These are phyloP conservation scores for Drosophila dunni DNA, from an alignment of 1,140 invertebrate genomes.

Conservation along the genomic window DNA sequence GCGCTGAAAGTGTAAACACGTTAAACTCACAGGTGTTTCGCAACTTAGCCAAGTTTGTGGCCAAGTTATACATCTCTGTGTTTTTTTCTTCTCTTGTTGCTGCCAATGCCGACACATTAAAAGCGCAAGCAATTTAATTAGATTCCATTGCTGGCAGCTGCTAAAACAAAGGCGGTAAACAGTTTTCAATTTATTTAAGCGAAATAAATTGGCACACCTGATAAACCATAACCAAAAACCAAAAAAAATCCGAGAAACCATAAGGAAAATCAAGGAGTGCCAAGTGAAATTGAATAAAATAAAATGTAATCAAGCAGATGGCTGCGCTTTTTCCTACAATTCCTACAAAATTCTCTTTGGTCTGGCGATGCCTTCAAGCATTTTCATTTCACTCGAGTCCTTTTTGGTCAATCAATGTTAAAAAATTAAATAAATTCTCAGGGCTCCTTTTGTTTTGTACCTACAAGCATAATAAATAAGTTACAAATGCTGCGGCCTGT, in stretches of 20 bases:
- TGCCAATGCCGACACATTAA: slow-evolving; percentile 37
- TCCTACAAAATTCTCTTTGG: slow-evolving; percentile 15
- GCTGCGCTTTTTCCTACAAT: slow-evolving; percentile 34
- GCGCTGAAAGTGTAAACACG: slow-evolving; percentile 57
- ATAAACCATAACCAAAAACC: slow-evolving; percentile 13
- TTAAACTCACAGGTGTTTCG: slow-evolving; percentile 60
- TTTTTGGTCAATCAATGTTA: slow-evolving; percentile 57
- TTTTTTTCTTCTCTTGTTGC: slow-evolving; percentile 14
- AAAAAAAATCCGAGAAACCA: not conserved
- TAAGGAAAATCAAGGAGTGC: slow-evolving; percentile 8
- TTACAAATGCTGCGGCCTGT: slow-evolving; percentile 54
- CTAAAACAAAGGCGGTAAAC: slow-evolving; percentile 54
- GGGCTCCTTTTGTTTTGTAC: slow-evolving; percentile 37
- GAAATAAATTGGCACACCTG: slow-evolving; percentile 46
- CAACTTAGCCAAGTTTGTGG: slow-evolving; percentile 43
- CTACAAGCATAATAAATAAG: slow-evolving; percentile 34
- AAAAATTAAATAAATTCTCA: slow-evolving; percentile 61
- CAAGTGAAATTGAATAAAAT: slow-evolving; percentile 42
- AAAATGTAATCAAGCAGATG: slow-evolving; percentile 76
- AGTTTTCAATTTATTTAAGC: slow-evolving; percentile 74
- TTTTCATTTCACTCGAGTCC: slow-evolving; percentile 23
- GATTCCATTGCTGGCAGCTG: slow-evolving; percentile 44
- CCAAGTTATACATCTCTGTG: slow-evolving; percentile 4
- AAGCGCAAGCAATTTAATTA: slow-evolving; percentile 67
- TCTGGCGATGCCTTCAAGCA: slow-evolving; percentile 1